These are phyloP conservation scores for Acanthoscelides obtectus DNA, from an alignment of 2,888 invertebrate species.

Conservation along the genomic window DNA sequence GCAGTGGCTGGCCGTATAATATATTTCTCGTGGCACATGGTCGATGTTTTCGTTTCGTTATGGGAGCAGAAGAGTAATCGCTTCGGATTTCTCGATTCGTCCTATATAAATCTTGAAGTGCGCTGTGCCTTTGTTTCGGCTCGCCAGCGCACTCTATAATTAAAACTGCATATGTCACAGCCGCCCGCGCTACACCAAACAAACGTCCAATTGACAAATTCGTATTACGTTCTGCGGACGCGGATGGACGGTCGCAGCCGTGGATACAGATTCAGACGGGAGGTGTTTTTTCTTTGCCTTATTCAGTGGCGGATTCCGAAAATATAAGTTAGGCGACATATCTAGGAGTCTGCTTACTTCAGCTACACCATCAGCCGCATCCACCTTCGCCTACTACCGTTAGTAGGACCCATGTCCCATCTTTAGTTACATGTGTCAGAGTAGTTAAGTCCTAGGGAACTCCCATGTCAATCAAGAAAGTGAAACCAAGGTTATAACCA, in stretches of 20 bases:
- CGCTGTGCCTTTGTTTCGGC: background rate
- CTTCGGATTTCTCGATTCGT: background rate
- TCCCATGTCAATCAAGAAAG: too few relatives aligned
- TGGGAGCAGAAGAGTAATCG: background rate
- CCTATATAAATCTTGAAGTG: background rate
- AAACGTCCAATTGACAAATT: constrained; percentile 19
- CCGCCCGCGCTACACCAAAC: constrained; percentile 15
- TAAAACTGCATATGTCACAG: constrained; percentile 15
- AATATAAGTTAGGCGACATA: background rate
- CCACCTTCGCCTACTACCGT: too few relatives aligned
- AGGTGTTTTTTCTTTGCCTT: constrained; percentile 8
- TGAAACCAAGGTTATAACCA: too few relatives aligned
- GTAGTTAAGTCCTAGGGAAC: too few relatives aligned
- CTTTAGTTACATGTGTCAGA: too few relatives aligned
- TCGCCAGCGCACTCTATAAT: constrained; percentile 16
- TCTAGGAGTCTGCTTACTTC: background rate
- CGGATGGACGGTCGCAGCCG: background rate
- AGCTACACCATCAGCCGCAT: too few relatives aligned
- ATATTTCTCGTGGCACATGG: background rate
- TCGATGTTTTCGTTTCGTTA: background rate
- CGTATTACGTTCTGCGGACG: constrained; percentile 18
- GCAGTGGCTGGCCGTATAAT: background rate
- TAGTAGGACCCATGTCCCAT: too few relatives aligned
- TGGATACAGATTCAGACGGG: constrained; percentile 9
- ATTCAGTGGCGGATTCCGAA: background rate